These are phyloP conservation scores for Vireo altiloquus DNA, from an alignment of 2,113 vertebrate species.

Conservation along the genomic window DNA sequence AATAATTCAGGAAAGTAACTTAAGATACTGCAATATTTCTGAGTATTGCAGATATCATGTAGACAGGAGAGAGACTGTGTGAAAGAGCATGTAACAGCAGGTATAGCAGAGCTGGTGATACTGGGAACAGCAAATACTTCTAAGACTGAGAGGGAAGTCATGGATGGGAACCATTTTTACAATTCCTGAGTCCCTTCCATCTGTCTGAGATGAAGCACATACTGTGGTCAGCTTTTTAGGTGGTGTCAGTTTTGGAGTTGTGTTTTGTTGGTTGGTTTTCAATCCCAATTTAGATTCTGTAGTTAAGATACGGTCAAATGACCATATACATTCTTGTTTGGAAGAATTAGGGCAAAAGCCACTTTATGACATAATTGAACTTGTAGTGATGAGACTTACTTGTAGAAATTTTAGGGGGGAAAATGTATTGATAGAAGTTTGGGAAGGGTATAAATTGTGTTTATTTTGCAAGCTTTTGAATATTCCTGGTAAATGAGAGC, in stretches of 20 bases:
- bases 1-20: background rate
- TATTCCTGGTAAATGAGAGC: background rate
- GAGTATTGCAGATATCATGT: background rate
- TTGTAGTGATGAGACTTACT: background rate
- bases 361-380: background rate
- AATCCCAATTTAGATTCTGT: background rate
- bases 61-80: background rate
- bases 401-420: background rate
- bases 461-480: background rate
- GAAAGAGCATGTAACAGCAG: background rate
- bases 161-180: background rate
- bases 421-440: background rate
- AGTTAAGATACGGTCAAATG: background rate
- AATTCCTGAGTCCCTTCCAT: background rate
- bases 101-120: background rate
- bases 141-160: background rate
- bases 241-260: background rate
- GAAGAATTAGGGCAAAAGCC: background rate
- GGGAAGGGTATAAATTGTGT: background rate
- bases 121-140: background rate
- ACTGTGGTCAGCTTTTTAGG: background rate
- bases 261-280: background rate
- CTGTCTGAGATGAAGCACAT: background rate
- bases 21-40: background rate
- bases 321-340: background rate